Evolutionary conservation across 2,797 vertebrate genomes (phyloP).

Genomic region (Acanthurus leucopareius): DNA sequence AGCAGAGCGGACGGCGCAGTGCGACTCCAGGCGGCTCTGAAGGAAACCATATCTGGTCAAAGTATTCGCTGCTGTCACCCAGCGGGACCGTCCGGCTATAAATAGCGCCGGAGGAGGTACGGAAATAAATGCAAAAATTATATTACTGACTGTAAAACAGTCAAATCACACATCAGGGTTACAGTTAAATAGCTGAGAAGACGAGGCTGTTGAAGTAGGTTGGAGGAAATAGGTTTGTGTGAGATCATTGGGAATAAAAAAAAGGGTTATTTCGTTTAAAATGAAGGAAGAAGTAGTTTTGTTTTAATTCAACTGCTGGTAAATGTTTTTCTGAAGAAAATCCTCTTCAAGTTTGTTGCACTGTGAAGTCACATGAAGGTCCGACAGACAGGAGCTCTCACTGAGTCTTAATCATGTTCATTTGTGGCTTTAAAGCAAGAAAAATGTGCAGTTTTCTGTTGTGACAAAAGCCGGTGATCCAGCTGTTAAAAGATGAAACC

Average conservation of each 20-base stretch:
- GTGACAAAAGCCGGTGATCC: neutral
- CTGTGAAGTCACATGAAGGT: neutral
- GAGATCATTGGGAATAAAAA: too few relatives aligned
- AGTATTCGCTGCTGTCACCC: conserved; percentile 91
- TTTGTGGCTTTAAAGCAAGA: neutral
- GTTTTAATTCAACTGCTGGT: neutral
- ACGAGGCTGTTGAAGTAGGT: too few relatives aligned
- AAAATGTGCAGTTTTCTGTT: neutral
- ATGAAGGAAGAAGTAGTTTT: too few relatives aligned
- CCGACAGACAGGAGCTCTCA: neutral
- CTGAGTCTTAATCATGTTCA: neutral
- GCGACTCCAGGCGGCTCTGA: conserved; percentile 77
- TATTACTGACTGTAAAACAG: conserved; percentile 22
- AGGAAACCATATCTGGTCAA: conserved; percentile 94
- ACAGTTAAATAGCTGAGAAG: too few relatives aligned
- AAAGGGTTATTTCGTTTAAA: too few relatives aligned
- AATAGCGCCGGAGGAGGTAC: conserved; percentile 89
- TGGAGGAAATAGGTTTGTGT: too few relatives aligned
- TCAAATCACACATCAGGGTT: conserved; percentile 10
- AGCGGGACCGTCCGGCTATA: conserved; percentile 87
- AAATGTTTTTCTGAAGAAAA: neutral
- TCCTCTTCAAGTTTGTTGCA: too few relatives aligned
- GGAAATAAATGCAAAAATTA: conserved; percentile 73
- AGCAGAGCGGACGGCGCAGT: conserved; percentile 50
- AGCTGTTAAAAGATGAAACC: neutral